phyloP scores from a whole-genome alignment of 2,113 vertebrate genomes.

The Numenius arquata region DNA sequence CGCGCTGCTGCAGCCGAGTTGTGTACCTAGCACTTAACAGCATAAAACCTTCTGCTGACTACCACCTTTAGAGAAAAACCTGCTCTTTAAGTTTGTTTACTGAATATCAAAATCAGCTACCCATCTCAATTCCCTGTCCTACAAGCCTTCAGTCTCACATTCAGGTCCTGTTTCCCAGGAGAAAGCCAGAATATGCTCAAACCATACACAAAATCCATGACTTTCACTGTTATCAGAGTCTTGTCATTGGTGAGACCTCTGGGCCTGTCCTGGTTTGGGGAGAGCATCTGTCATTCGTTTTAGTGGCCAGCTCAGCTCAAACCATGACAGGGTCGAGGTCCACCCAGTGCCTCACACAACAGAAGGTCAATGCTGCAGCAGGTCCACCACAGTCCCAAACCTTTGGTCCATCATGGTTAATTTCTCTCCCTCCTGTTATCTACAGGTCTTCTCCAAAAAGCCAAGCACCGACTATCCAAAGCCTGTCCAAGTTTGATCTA shows the following conservation, averaged over 20 bases:
- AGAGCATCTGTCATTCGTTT: neutral
- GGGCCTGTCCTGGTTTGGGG: neutral
- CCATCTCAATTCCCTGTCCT: neutral
- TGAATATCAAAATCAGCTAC: neutral
- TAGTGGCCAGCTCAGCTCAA: neutral
- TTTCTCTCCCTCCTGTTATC: neutral
- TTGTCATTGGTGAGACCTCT: neutral
- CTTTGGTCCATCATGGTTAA: neutral
- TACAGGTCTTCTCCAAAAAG: neutral
- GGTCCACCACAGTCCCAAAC: neutral
- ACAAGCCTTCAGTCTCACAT: neutral
- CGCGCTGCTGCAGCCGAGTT: neutral
- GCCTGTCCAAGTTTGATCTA: neutral
- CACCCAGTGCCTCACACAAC: neutral
- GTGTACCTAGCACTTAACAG: neutral
- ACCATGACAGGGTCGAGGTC: neutral
- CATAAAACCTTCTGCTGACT: neutral
- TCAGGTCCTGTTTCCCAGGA: neutral
- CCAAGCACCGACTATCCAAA: neutral
- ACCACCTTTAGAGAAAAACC: neutral
- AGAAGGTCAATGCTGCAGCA: neutral
- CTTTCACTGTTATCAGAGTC: no score
- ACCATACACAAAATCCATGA: fast-evolving
- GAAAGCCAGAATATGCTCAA: neutral
- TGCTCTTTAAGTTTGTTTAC: neutral